These are phyloP conservation scores for Pseudomyrmex flavicornis DNA, from an alignment of 1,140 invertebrate genomes.

Conservation along the genomic window DNA sequence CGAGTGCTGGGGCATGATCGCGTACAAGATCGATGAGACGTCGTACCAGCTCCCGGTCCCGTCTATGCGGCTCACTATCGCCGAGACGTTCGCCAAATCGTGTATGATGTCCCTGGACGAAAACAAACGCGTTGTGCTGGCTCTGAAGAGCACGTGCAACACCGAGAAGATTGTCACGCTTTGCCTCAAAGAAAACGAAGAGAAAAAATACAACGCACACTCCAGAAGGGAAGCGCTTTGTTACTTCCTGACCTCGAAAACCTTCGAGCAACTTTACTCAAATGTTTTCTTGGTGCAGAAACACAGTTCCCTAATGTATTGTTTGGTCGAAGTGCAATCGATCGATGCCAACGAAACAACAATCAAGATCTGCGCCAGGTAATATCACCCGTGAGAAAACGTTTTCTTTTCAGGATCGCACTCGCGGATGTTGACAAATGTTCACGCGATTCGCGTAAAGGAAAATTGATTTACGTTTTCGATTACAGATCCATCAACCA, in stretches of 20 bases:
- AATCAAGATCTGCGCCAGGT: conserved; percentile 77
- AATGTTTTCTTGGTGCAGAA: conserved; percentile 70
- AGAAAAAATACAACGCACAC: conserved; percentile 13
- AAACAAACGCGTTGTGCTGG: conserved; percentile 63
- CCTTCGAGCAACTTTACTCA: conserved; percentile 68
- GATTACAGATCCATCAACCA: conserved; percentile 72
- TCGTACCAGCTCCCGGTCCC: conserved; percentile 76
- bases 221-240: conserved; percentile 53
- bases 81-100: conserved; percentile 66
- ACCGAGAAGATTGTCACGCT: conserved; percentile 69
- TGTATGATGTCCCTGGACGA: conserved; percentile 66
- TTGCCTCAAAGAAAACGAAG: conserved; percentile 17
- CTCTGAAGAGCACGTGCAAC: conserved; percentile 75
- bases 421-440: not conserved
- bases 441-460: not conserved
- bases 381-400: conserved; percentile 15
- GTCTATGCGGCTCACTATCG: conserved; percentile 61
- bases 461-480: conserved; percentile 9
- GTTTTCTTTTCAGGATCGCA: not conserved
- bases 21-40: conserved; percentile 74
- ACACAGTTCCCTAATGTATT: conserved; percentile 69
- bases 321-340: conserved; percentile 76
- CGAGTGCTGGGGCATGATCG: conserved; percentile 75
- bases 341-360: conserved; percentile 36
- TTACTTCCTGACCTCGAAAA: conserved; percentile 69